phyloP scores from a whole-genome alignment of 2,797 vertebrate species.

The Hypotaenidia okinawae region DNA sequence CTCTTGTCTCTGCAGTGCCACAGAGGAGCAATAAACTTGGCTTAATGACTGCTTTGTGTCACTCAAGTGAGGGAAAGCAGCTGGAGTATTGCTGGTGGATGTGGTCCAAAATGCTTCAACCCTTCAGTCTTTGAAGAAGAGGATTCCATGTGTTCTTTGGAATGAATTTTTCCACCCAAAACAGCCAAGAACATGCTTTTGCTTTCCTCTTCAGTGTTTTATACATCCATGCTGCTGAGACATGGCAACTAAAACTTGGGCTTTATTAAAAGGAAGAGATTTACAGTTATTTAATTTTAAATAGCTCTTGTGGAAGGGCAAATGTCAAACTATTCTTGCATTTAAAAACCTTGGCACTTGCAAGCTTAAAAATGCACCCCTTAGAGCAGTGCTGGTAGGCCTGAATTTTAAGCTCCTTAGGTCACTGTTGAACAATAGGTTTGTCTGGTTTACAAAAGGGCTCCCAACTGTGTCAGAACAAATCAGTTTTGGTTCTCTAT shows the following conservation, averaged over 20 bases:
- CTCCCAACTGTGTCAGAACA: neutral
- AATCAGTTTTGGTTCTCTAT: neutral
- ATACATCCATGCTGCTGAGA: slow-evolving; percentile 2
- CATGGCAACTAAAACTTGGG: neutral
- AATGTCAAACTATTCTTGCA: neutral
- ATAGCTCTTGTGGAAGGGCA: neutral
- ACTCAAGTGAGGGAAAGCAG: slow-evolving; percentile 43
- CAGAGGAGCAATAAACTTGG: slow-evolving; percentile 39
- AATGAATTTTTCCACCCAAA: slow-evolving; percentile 5
- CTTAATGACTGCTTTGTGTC: slow-evolving; percentile 39
- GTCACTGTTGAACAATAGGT: neutral
- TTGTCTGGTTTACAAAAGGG: neutral
- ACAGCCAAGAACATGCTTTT: slow-evolving; percentile 43
- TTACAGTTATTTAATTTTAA: slow-evolving; percentile 24
- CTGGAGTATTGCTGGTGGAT: neutral
- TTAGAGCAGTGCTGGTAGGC: neutral
- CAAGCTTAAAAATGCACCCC: neutral
- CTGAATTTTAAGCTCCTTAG: neutral
- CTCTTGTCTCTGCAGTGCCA: neutral
- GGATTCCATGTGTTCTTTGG: slow-evolving; percentile 24
- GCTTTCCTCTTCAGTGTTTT: slow-evolving; percentile 42
- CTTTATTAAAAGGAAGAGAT: slow-evolving; percentile 14
- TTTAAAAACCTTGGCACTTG: neutral
- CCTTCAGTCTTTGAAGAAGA: slow-evolving; percentile 36
- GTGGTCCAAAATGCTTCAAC: neutral